Evolutionary conservation across 2,888 invertebrate genomes (phyloP).

Genomic region (Dicycla oo): DNA sequence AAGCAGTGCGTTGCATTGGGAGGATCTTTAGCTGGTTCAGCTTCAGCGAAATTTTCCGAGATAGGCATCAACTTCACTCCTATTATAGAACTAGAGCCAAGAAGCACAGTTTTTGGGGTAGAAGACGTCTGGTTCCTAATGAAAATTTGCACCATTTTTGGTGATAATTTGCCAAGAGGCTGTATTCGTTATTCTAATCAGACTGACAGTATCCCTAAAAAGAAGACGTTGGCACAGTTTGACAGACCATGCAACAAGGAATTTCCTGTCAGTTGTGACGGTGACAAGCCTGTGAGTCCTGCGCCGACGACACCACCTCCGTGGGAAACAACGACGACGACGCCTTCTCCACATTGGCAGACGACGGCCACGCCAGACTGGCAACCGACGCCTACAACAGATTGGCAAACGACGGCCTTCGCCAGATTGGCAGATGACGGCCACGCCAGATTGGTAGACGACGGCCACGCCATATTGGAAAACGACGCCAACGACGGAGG

Average conservation of each 20-base stretch:
- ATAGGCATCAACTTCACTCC: no score
- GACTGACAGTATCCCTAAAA: slow-evolving; percentile 18
- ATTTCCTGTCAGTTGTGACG: slow-evolving; percentile 5
- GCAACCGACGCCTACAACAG: not conserved
- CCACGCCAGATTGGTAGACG: not conserved
- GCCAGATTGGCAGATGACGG: not conserved
- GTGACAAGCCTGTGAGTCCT: not conserved
- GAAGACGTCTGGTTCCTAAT: no score
- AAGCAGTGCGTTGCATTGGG: no score
- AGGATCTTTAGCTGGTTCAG: no score
- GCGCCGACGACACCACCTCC: not conserved
- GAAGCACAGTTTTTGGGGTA: no score
- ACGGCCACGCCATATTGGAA: not conserved
- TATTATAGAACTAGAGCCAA: no score
- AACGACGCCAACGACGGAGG: not conserved
- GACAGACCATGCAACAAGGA: slow-evolving; percentile 37
- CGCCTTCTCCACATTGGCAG: not conserved
- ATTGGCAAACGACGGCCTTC: not conserved
- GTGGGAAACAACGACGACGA: not conserved
- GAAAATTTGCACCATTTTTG: no score
- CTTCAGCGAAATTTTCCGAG: no score
- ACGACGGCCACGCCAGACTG: not conserved
- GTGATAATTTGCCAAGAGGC: no score
- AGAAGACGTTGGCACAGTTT: slow-evolving; percentile 46
- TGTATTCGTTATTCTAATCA: no score